These are phyloP conservation scores for Hydrotaea diabolus DNA, from an alignment of 2,888 invertebrate species.

Conservation along the genomic window DNA sequence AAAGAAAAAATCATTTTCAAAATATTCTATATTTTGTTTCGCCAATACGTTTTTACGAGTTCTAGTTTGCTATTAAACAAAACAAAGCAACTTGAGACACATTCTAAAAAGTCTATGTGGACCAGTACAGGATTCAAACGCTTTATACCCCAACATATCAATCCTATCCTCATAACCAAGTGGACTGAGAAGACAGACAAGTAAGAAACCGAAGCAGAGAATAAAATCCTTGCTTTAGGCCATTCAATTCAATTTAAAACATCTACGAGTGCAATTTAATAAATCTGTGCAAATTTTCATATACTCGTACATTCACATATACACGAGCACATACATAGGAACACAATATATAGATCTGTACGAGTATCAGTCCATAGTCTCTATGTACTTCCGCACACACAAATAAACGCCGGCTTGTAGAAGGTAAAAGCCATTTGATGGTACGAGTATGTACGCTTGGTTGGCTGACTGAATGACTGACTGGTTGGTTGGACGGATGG, in stretches of 20 bases:
- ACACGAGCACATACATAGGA: conserved; percentile 17
- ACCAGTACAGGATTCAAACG: too few species aligned
- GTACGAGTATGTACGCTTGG: conserved; percentile 36
- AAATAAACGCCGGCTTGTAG: background rate
- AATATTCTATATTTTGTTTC: too few species aligned
- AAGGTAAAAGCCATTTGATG: conserved; percentile 7
- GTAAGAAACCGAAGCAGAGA: conserved; percentile 49
- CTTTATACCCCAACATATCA: background rate
- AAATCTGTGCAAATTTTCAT: conserved; percentile 74
- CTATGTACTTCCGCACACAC: conserved; percentile 20
- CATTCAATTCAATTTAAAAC: conserved; percentile 78
- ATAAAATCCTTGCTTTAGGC: conserved; percentile 67
- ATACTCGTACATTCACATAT: conserved; percentile 27
- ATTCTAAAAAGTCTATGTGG: too few species aligned
- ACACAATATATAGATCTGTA: background rate
- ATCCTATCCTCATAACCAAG: background rate
- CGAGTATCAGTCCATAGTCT: background rate
- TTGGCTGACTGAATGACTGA: conserved; percentile 6
- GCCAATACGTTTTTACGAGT: too few species aligned
- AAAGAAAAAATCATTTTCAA: too few species aligned
- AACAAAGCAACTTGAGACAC: too few species aligned
- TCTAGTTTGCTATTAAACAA: too few species aligned
- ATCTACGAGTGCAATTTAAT: conserved; percentile 79
- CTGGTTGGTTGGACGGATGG: conserved; percentile 28
- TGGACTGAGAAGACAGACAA: conserved; percentile 6